Evolutionary conservation across 2,888 invertebrate species (phyloP), one percentile per base, ranked within the genome.

Genomic region (Nudaria mundana): DNA sequence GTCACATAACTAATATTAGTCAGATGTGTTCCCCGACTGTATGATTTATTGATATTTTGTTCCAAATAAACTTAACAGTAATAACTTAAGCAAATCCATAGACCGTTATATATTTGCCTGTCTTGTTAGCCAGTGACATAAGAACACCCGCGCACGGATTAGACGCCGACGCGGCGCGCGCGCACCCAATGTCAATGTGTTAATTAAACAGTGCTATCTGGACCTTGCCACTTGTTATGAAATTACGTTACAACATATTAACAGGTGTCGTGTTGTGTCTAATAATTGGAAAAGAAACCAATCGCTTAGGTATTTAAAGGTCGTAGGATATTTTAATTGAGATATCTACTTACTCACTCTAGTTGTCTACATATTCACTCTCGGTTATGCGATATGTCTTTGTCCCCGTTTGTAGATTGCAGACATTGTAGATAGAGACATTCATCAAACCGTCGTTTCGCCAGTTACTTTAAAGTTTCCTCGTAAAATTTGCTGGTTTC

Each of bases 61-160:
- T 48, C 48, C 38, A 48, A 49, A 59, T 54, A 57, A 58, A 60
- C 45, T 42, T 63, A 63, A 61, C 63, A 65, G 66, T 62, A 48
- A 52, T 31, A 30, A 43, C 40, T 56, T 58, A 55, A 48, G 43
- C 37, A 41, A 64, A 57, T 53, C 50, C 48, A 52, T 54, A 52
- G 59, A 63, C 69, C 60, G 70, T 70, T 70, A 71, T 30, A 60
- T 50, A 51, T 56, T 56, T 43, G 35, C 32, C 46, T 35, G 49
- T 50, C 24, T 48, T 28, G 47, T 50, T 41, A 35, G 30, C 37
- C 37, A 29, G 56, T 69, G 64, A 68, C 67, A 66, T 64, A 66
- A 71, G 59, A 45, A 44, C 44, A 45, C 54, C 52, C 56, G 56
- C 63, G 62, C 46, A 40, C 41, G 38, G 50, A 52, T 54, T 53